Evolutionary conservation across 1,140 invertebrate species (phyloP).

Genomic region (Musca domestica): DNA sequence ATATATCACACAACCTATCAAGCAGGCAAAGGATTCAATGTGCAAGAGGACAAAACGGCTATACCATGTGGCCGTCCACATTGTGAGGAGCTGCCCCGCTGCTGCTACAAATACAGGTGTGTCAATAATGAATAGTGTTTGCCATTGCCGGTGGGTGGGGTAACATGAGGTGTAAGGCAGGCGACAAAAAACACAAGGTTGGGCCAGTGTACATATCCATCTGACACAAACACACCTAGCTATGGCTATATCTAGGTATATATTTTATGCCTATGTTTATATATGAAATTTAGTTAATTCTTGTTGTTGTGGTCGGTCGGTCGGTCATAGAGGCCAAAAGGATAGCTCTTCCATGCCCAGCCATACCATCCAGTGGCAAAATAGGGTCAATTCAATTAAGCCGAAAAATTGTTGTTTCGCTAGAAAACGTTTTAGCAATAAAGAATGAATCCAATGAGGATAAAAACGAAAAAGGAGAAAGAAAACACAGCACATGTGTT

Average conservation of each 20-base stretch:
- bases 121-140: conserved; percentile 7
- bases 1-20: too few species aligned
- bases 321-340: neutral
- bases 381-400: conserved; percentile 11
- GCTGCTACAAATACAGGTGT: conserved; percentile 5
- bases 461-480: conserved; percentile 1
- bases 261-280: neutral
- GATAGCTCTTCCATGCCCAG: neutral
- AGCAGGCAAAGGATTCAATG: too few species aligned
- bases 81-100: too few species aligned
- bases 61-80: too few species aligned
- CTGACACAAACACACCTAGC: too few species aligned
- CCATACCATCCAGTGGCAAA: neutral
- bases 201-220: too few species aligned
- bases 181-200: too few species aligned
- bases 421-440: too few species aligned
- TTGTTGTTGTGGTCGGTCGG: neutral
- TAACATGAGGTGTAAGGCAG: too few species aligned
- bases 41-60: too few species aligned
- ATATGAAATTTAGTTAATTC: neutral
- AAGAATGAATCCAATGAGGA: neutral
- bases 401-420: neutral
- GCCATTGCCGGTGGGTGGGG: too few species aligned
- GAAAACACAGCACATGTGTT: neutral
- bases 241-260: too few species aligned